A percentile compares a stretch with the other conserved stretches of the same genome.
phyloP scores from a whole-genome alignment of 2,113 vertebrate genomes.

The Pseudorasbora parva region DNA sequence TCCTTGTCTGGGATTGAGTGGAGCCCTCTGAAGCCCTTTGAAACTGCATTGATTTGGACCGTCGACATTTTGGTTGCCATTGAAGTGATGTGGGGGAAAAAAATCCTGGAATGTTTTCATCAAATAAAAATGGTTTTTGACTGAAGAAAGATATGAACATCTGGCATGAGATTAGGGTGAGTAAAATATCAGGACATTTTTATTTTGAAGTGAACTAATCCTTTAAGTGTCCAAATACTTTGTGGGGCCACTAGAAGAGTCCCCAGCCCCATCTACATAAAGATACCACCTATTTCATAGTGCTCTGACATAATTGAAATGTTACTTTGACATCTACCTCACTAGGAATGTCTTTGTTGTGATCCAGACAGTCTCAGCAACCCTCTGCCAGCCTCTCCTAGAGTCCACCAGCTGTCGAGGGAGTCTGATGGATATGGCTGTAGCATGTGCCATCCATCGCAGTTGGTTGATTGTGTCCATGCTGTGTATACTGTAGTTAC shows the following conservation, averaged over 20 bases:
- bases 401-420: slow-evolving; percentile 59
- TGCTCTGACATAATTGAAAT: slow-evolving; percentile 49
- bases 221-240: not conserved
- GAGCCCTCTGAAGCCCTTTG: too few relatives aligned
- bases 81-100: too few relatives aligned
- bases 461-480: slow-evolving; percentile 44
- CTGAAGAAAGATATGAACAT: too few relatives aligned
- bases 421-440: slow-evolving; percentile 38
- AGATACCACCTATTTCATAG: slow-evolving; percentile 42
- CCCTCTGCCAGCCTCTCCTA: slow-evolving; percentile 42
- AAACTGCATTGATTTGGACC: too few relatives aligned
- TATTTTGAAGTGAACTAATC: too few relatives aligned
- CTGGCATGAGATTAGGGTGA: too few relatives aligned
- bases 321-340: slow-evolving; percentile 71
- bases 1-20: too few relatives aligned
- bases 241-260: not conserved
- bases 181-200: too few relatives aligned
- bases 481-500: slow-evolving; percentile 24
- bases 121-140: too few relatives aligned
- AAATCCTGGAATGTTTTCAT: too few relatives aligned
- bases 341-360: slow-evolving; percentile 71
- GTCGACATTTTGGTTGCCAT: too few relatives aligned
- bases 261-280: not conserved
- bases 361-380: slow-evolving; percentile 60
- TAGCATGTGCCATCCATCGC: slow-evolving; percentile 32